Percentiles rank a stretch among this genome's conserved stretches.
phyloP scores from a whole-genome alignment of 2,797 vertebrate genomes.

The Xiphorhynchus erythropygius region DNA sequence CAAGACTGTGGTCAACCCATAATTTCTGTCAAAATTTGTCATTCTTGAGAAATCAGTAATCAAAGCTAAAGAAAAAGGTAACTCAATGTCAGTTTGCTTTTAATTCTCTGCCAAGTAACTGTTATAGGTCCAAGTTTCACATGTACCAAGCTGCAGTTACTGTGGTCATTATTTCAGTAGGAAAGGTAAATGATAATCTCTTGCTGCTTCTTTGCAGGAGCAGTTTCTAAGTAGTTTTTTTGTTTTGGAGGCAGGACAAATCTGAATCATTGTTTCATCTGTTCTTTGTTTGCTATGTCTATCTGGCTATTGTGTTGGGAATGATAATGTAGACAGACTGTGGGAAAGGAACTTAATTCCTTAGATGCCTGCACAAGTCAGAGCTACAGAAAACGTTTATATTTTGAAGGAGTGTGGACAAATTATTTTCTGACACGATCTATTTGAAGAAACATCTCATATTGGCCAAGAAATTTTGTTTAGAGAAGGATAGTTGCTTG shows the following conservation, averaged over 20 bases:
- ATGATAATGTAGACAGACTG: background rate
- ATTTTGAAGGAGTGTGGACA: background rate
- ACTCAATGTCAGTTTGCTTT: background rate
- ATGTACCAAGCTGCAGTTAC: background rate
- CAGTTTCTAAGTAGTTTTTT: background rate
- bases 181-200: background rate
- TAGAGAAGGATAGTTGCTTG: conserved; percentile 10
- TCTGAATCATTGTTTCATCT: background rate
- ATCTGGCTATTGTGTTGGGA: background rate
- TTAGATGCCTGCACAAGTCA: background rate
- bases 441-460: background rate
- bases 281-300: background rate
- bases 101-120: background rate
- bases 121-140: background rate
- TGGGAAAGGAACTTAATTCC: background rate
- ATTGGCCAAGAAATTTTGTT: conserved; percentile 17
- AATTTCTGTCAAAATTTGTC: background rate
- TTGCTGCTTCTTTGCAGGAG: background rate
- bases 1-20: background rate
- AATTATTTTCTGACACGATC: conserved; percentile 16
- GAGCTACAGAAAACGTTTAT: background rate
- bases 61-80: background rate
- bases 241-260: background rate
- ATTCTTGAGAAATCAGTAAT: background rate
- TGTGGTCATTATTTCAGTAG: background rate